Percentiles rank a stretch among this genome's conserved stretches.
These are phyloP conservation scores for Trichomycterus rosablanca DNA, from an alignment of 2,113 vertebrate species.

Conservation along the genomic window DNA sequence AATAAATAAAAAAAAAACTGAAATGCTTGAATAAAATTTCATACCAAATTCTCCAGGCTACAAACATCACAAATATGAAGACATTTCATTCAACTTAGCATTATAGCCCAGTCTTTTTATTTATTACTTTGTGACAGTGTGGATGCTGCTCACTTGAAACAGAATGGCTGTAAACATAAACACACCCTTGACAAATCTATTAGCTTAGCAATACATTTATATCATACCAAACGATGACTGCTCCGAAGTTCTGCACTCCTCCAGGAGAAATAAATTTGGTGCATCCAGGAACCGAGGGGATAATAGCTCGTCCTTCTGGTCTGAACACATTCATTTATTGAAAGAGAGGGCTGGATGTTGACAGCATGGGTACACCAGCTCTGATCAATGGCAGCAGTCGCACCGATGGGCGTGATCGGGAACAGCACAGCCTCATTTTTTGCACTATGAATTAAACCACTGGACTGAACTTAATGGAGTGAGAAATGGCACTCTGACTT, in stretches of 20 bases:
- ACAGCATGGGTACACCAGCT: constrained; percentile 56
- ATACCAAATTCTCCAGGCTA: too few relatives aligned
- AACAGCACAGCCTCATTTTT: constrained; percentile 59
- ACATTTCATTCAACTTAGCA: too few relatives aligned
- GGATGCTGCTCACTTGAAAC: too few relatives aligned
- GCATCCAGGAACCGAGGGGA: constrained; percentile 43
- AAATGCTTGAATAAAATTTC: too few relatives aligned
- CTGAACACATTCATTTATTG: background rate
- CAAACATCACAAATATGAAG: too few relatives aligned
- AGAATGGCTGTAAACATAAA: too few relatives aligned
- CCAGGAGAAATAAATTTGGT: constrained; percentile 6
- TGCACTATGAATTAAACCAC: constrained; percentile 65
- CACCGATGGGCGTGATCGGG: constrained; percentile 58
- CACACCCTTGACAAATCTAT: too few relatives aligned
- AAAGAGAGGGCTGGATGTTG: constrained; percentile 42
- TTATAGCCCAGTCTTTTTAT: too few relatives aligned
- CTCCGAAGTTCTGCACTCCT: background rate
- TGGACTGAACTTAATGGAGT: constrained; percentile 68
- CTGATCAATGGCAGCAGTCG: constrained; percentile 64
- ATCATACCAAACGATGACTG: background rate
- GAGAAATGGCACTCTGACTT: constrained; percentile 61
- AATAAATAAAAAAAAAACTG: too few relatives aligned
- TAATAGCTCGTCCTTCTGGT: constrained; percentile 51
- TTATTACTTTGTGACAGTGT: too few relatives aligned
- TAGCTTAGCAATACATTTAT: background rate